Evolutionary conservation across 2,113 vertebrate genomes (phyloP), one percentile per base, ranked within the genome.

Genomic region (Callospermophilus lateralis): DNA sequence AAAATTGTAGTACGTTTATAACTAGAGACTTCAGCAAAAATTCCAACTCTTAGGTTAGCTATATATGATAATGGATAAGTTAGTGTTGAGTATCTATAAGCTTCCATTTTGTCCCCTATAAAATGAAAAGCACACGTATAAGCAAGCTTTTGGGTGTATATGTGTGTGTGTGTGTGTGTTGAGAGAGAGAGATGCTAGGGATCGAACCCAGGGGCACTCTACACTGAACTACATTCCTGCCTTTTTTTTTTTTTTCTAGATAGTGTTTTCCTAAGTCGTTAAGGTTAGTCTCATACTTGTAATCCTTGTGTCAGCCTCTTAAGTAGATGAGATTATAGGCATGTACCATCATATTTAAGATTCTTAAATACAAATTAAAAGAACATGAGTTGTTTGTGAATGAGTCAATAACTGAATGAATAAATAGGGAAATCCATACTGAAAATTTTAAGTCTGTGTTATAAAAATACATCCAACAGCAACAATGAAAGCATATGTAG

Each of bases 391-490:
- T 78, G 30, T 84, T 6, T 65, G 37, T 86, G 53, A 91, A 42
- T 94, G 39, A 77, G 42, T 84, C 61, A 63, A 63, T 63, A 63
- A 63, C 24, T 63, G 17, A 45, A 39, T 67, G 87, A 88, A 58
- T 58, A 37, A 39, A 81, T 85, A 86, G 30, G 93, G 53, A 91
- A 91, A 48, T 87, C 9, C 7, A 77, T 12, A 20, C 53, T 70
- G n/a, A 86, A 77, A 80, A 76, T 76, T 76, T 96, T 34, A 96
- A 48, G 37, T 89, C 37, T 77, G 5, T 74, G 20, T 39, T 95
- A 2, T 88, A 84, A 95, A 90, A 77, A 32, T 51, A 24, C 20
- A 51, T 97, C 53, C 26, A 53, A 63, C 89, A 93, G 32, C 87
- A 78, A 37, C 78, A 65, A 67, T 78, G 61, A 63, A 63, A 63